Evolutionary conservation across 2,113 vertebrate genomes (phyloP), one percentile per base, ranked within the genome.

Genomic region (Sylvietta virens): DNA sequence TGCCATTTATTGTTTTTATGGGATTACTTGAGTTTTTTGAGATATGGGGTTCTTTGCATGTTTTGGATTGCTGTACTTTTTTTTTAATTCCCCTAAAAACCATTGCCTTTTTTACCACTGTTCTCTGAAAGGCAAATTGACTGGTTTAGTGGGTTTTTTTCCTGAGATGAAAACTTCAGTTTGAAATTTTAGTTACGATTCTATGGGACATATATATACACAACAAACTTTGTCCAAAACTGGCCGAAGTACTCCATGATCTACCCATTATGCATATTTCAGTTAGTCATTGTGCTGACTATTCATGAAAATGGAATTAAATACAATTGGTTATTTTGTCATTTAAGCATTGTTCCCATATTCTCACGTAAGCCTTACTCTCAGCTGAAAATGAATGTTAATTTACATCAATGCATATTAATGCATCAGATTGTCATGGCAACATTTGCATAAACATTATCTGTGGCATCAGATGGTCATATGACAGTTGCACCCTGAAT

Each of bases 1-100:
- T 48, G n/a, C 22, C 70, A 51, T 23, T 69, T 71, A 40, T 27
- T 45, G 33, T 71, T 86, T 87, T 81, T 48, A 16, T 69, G n/a
- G 40, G 30, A 69, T 45, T 71, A 48, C 26, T 50, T 35, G 17
- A 1, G 0, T 30, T 53, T 88, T 74, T 48, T 77, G 14, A 58
- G 10, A 28, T 42, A 64, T 22, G 2, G 13, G 3, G 0, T 0
- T 48, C 18, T 71, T 65, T 72, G 4, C 11, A 8, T 61, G 3
- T 11, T 48, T 27, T 71, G 11, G 11, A 7, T 26, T 48, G 10
- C 18, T 40, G 8, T 48, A 12, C 2, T 8, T 9, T 28, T 18
- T 24, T 45, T 66, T 12, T 6, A 69, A 65, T 69, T 85, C 13
- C 16, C 9, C 11, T 87, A 62, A 79, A 8, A 85, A 58, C 21